Evolutionary conservation across 37 sponge, comb jelly and placozoan species (phyloP).

Genomic region (Diacarnus erythraeanus): DNA sequence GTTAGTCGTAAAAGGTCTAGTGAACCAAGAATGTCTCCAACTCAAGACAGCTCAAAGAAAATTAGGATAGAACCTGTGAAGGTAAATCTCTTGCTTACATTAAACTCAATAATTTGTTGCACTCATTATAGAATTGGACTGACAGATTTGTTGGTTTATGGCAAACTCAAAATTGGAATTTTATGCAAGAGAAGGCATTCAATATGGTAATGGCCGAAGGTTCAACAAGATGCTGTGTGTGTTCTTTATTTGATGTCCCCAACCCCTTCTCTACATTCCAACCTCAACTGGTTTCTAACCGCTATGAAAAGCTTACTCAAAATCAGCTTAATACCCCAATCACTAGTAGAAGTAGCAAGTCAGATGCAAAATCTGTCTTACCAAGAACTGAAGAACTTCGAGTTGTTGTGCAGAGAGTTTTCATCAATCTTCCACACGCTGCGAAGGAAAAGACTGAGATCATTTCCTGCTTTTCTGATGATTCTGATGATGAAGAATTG

Average conservation of each 20-base stretch:
- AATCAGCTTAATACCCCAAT: background rate
- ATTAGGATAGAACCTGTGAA: too few species aligned
- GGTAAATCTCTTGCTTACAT: too few species aligned
- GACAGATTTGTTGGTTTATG: conserved; percentile 65
- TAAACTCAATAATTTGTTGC: background rate
- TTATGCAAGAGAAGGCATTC: conserved; percentile 67
- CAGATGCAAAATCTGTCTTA: background rate
- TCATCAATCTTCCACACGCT: conserved; percentile 25
- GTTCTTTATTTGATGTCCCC: conserved; percentile 49
- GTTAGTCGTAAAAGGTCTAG: background rate
- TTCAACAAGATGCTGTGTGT: conserved; percentile 64
- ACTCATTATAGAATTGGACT: conserved; percentile 56
- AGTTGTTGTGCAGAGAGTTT: conserved; percentile 55
- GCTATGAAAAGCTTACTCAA: background rate
- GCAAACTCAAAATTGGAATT: conserved; percentile 58
- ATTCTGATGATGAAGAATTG: conserved; percentile 20
- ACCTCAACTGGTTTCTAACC: conserved; percentile 11
- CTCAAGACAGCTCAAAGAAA: background rate
- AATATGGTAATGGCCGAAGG: conserved; percentile 48
- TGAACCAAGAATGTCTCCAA: background rate
- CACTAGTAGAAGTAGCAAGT: background rate
- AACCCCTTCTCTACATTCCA: conserved; percentile 33
- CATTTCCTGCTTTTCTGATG: background rate
- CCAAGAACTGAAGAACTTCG: conserved; percentile 10
- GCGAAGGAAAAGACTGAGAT: background rate